Base-by-base conservation (phyloP, 2,797 vertebrate genomes). In the Melanotaenia parkinsoni region DNA sequence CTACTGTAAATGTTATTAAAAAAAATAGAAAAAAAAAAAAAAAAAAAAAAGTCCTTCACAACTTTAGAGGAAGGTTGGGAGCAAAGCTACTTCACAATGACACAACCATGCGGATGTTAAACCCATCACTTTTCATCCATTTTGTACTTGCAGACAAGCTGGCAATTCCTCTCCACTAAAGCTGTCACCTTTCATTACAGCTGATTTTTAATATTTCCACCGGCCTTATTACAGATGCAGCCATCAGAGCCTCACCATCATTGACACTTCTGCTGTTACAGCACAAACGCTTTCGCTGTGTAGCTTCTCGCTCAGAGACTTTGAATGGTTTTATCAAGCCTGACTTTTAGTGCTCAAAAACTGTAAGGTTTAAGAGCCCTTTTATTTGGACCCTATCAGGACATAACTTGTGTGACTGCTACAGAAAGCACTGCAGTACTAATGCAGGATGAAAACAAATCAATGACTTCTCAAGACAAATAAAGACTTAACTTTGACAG, bases 361-460 rank as follows among this genome's bases (percentile, higher is more conserved):
- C 74, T 56, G 68, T 53, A 72, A 43, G 78, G 38, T 78, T 80
- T 58, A 62, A 65, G 47, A 65, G 37, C 56, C 18, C 24, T 67
- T 72, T 77, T 72, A 60, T 83, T 63, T 6, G 47, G 38, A 58
- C 60, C 45, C 18, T 26, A 60, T 59, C 62, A 54, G 32, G 62
- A 51, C 26, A 43, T 30, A 64, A 63, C 33, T 73, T 66, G 73
- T 72, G 60, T 74, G 76, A 20, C 70, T 78, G 60, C 81, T 86
- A 86, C 88, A 77, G 84, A 80, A 32, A 76, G 69, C 74, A 85
- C 89, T 88, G 89, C 91, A 87, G 90, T 66, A 50, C 67, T 75
- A 89, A 90, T 83, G 84, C 83, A 84, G 83, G 83, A 87, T 84
- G 80, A 79, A 84, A 87, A 81, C 85, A 72, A 76, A 89, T 84